Evolutionary conservation across 2,888 invertebrate genomes (phyloP).

Genomic region (Nephrotoma appendiculata): DNA sequence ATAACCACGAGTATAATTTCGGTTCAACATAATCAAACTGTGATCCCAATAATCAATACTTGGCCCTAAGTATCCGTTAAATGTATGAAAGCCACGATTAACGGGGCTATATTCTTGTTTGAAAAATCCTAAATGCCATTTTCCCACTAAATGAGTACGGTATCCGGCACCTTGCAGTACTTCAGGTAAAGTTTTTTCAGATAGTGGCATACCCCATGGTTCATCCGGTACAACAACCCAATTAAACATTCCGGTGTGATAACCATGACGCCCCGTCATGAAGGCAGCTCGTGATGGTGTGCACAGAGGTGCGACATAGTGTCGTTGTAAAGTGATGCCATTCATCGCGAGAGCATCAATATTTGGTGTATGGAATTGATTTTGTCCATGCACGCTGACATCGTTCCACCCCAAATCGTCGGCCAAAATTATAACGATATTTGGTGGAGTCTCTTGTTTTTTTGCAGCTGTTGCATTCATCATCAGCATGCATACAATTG

Average conservation of each 20-base stretch:
- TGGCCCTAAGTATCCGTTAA: slow-evolving; percentile 75
- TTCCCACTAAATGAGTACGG: slow-evolving; percentile 69
- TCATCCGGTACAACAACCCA: slow-evolving; percentile 50
- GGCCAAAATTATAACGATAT: slow-evolving; percentile 64
- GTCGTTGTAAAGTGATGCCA: slow-evolving; percentile 66
- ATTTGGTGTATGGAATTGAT: slow-evolving; percentile 80
- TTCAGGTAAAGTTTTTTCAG: slow-evolving; percentile 54
- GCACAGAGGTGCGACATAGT: slow-evolving; percentile 70
- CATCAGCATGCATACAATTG: neutral
- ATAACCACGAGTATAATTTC: slow-evolving; percentile 28
- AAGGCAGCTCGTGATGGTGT: slow-evolving; percentile 73
- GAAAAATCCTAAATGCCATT: slow-evolving; percentile 82
- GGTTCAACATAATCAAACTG: neutral
- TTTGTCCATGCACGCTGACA: slow-evolving; percentile 76
- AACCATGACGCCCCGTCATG: slow-evolving; percentile 76
- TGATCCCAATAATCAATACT: slow-evolving; percentile 53
- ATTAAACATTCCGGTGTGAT: slow-evolving; percentile 63
- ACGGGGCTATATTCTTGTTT: slow-evolving; percentile 44
- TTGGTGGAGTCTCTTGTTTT: slow-evolving; percentile 36
- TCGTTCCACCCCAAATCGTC: slow-evolving; percentile 91
- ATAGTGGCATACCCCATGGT: slow-evolving; percentile 52
- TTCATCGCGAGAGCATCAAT: slow-evolving; percentile 75
- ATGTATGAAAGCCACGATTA: slow-evolving; percentile 60
- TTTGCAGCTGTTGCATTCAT: neutral
- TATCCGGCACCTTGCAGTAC: slow-evolving; percentile 57